Evolutionary conservation across 2,888 invertebrate species (phyloP).

Genomic region (Campaea margaritaria): DNA sequence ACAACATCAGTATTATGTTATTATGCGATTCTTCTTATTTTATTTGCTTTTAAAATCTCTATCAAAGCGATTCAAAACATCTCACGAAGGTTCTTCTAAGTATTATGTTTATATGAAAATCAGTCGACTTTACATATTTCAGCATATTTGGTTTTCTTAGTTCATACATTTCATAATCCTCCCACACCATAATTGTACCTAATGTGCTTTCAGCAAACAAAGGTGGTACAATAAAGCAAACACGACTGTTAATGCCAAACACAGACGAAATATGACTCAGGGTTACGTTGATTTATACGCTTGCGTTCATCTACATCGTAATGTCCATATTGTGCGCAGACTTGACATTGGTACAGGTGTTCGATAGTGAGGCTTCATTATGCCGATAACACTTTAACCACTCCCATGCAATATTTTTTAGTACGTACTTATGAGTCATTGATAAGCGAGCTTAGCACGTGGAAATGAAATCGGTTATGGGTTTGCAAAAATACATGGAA

Average conservation of each 20-base stretch:
- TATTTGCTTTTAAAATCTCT: no score
- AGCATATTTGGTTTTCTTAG: not conserved
- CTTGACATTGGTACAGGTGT: constrained; percentile 35
- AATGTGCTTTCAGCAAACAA: constrained; percentile 25
- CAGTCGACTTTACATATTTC: not conserved
- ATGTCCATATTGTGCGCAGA: constrained; percentile 25
- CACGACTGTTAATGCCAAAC: constrained; percentile 21
- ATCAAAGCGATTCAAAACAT: no score
- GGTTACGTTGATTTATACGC: constrained; percentile 22
- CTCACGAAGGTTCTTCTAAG: no score
- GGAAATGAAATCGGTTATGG: constrained; percentile 8
- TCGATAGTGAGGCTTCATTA: constrained; percentile 24
- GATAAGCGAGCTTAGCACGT: constrained; percentile 20
- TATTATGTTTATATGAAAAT: no score
- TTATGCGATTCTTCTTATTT: no score
- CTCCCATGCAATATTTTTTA: constrained; percentile 9
- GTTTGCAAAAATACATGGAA: constrained; percentile 10
- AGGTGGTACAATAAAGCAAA: constrained; percentile 27
- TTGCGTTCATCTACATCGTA: constrained; percentile 26
- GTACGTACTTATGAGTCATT: constrained; percentile 10
- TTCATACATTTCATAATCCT: not conserved
- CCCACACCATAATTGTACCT: constrained; percentile 1
- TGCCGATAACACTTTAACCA: constrained; percentile 19
- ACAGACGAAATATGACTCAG: constrained; percentile 25
- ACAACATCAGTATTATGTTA: no score